phyloP scores from a whole-genome alignment of 2,888 invertebrate species.

The Sphaeridia pumilis region DNA sequence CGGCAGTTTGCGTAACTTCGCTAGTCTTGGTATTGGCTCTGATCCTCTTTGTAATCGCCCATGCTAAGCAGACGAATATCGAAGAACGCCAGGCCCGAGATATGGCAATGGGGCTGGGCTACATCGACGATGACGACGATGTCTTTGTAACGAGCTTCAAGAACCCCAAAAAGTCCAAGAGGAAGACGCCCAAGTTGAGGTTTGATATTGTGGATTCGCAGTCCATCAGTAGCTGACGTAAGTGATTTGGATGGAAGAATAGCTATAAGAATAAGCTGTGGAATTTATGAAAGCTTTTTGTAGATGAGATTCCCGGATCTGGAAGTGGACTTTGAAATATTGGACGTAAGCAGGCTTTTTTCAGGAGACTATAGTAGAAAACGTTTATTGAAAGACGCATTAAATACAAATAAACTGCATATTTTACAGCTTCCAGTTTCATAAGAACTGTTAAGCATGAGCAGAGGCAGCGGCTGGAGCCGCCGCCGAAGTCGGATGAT shows the following conservation, averaged over 20 bases:
- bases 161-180: not conserved
- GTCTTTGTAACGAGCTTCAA: not conserved
- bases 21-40: conserved; percentile 5
- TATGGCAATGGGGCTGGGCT: not conserved
- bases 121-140: not conserved
- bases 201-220: not conserved
- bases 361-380: no score
- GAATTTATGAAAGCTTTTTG: no score
- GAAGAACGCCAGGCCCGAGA: not conserved
- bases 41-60: conserved; percentile 3
- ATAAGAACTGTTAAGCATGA: no score
- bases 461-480: not conserved
- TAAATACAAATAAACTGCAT: no score
- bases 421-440: no score
- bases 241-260: no score
- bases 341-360: no score
- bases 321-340: no score
- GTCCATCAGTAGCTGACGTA: no score
- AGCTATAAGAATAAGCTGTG: no score
- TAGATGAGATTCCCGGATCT: no score
- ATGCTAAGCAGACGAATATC: conserved; percentile 8
- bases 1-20: not conserved
- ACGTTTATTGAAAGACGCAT: no score
- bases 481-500: conserved; percentile 1
- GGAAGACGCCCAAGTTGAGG: not conserved